Evolutionary conservation across 1,140 invertebrate genomes (phyloP).

Genomic region (Trichoplusia ni): DNA sequence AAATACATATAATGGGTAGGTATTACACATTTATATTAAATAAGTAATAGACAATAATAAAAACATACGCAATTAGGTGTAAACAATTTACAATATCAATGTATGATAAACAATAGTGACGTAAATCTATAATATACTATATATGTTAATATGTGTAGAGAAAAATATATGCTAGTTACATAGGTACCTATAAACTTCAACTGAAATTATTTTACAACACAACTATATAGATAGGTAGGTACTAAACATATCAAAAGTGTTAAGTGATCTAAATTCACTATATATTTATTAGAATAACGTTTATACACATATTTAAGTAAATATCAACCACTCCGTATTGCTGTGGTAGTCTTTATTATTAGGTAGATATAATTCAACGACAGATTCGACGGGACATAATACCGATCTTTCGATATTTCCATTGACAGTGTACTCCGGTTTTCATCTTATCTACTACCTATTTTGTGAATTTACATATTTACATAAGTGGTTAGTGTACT

Average conservation of each 20-base stretch:
- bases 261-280: conserved; percentile 17
- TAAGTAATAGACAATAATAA: background rate
- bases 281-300: conserved; percentile 11
- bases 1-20: conserved; percentile 14
- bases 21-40: background rate
- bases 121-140: conserved; percentile 32
- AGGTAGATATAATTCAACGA: background rate
- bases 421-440: too few relatives aligned
- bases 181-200: conserved; percentile 40
- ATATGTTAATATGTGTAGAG: conserved; percentile 28
- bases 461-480: conserved; percentile 58
- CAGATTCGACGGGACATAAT: conserved; percentile 23
- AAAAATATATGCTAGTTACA: conserved; percentile 34
- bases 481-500: conserved; percentile 43
- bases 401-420: too few relatives aligned
- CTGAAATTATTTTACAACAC: conserved; percentile 20
- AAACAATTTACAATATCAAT: conserved; percentile 17
- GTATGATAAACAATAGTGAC: conserved; percentile 35
- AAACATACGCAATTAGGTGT: conserved; percentile 23
- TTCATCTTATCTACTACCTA: too few relatives aligned
- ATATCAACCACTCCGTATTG: conserved; percentile 36
- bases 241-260: conserved; percentile 3
- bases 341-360: conserved; percentile 22
- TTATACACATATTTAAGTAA: conserved; percentile 34
- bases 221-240: too few relatives aligned